Percentiles rank a stretch among this genome's conserved stretches.
Conservation (phyloP, 1,140 invertebrate genomes). For the Dufourea novaeangliae region DNA sequence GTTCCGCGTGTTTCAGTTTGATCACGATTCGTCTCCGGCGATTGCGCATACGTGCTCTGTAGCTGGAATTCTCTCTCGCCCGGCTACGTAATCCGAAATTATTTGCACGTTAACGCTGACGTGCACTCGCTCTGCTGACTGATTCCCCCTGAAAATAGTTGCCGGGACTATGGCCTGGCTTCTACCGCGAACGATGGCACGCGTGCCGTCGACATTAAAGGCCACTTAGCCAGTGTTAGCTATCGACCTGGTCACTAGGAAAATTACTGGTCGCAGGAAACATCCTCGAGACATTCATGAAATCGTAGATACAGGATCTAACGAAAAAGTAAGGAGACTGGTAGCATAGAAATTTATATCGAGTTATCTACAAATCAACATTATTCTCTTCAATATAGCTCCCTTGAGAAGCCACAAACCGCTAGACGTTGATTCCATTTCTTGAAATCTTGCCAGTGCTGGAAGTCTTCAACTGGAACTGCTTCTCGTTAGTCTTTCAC, state of each 20-base stretch:
- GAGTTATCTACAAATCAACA: no score
- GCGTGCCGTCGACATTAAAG: constrained; percentile 44
- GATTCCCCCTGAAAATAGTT: constrained; percentile 52
- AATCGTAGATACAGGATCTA: background rate
- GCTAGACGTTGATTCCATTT: no score
- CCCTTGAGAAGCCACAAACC: no score
- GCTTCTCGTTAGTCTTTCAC: no score
- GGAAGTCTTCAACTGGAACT: no score
- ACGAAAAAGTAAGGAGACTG: no score
- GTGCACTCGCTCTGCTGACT: constrained; percentile 10
- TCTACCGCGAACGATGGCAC: constrained; percentile 22
- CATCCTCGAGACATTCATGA: background rate
- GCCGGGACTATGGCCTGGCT: constrained; percentile 39
- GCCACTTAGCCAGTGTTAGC: constrained; percentile 34
- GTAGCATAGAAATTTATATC: no score
- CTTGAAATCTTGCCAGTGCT: no score
- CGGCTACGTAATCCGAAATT: constrained; percentile 55
- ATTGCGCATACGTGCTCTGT: constrained; percentile 42
- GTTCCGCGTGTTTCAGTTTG: constrained; percentile 39
- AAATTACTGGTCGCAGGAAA: no score
- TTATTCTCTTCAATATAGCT: no score
- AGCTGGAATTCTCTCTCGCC: constrained; percentile 48
- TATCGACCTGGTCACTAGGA: background rate
- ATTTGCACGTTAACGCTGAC: constrained; percentile 51
- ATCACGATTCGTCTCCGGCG: constrained; percentile 58